Conservation (phyloP, 2,888 invertebrate species). For the Catocala fraxini region DNA sequence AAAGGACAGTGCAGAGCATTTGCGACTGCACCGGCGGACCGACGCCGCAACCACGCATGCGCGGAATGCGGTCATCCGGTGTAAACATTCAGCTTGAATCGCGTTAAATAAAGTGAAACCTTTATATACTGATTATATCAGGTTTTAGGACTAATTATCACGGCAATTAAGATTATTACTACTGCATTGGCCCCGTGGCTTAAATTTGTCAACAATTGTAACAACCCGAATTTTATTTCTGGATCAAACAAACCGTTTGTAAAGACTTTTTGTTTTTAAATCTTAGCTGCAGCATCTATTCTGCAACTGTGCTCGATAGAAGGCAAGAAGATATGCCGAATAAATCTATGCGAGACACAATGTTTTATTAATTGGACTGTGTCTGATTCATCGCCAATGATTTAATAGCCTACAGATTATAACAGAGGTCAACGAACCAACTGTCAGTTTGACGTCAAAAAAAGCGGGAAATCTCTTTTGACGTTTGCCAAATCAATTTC, state of each 20-base stretch:
- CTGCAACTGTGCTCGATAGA: no score
- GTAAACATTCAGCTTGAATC: slow-evolving; percentile 52
- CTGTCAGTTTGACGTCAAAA: slow-evolving; percentile 1
- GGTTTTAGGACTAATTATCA: slow-evolving; percentile 1
- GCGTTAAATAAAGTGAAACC: slow-evolving; percentile 36
- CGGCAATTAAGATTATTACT: no score
- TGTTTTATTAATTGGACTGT: no score
- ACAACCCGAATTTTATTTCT: no score
- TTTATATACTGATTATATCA: slow-evolving; percentile 33
- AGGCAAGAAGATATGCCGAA: no score
- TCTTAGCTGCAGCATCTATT: no score
- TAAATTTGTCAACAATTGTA: no score
- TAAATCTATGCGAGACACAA: no score
- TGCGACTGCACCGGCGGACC: slow-evolving; percentile 30
- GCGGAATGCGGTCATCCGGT: slow-evolving; percentile 72
- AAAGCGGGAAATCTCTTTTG: slow-evolving; percentile 1
- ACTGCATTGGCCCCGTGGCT: no score
- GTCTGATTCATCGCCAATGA: no score
- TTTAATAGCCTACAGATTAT: background rate
- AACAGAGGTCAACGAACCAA: background rate
- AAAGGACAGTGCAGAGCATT: slow-evolving; percentile 47
- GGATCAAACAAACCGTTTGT: no score
- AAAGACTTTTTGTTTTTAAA: no score
- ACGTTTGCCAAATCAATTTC: slow-evolving; percentile 6
- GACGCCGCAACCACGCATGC: slow-evolving; percentile 54